phyloP scores from a whole-genome alignment of 2,888 invertebrate genomes.

The Carpatolechia fugitivella region DNA sequence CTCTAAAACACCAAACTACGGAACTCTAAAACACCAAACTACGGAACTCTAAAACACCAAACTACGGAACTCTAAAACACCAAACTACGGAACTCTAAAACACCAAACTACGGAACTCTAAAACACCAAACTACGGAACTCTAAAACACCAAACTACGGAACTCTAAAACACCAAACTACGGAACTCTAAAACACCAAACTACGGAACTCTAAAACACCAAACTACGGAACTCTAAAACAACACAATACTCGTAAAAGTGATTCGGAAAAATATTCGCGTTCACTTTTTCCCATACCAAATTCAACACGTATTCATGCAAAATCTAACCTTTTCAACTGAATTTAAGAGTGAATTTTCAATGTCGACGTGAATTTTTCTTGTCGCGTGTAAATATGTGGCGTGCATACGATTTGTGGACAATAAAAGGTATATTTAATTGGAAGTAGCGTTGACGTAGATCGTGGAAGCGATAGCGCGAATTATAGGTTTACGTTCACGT shows the following conservation, averaged over 20 bases:
- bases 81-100: too few relatives aligned
- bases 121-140: too few relatives aligned
- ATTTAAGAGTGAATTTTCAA: neutral
- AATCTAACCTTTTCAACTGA: neutral
- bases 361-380: neutral
- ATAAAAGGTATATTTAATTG: constrained; percentile 8
- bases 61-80: too few relatives aligned
- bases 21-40: too few relatives aligned
- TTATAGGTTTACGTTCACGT: neutral
- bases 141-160: too few relatives aligned
- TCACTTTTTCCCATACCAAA: constrained; percentile 11
- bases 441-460: constrained; percentile 4
- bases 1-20: too few relatives aligned
- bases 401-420: constrained; percentile 26
- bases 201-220: too few relatives aligned
- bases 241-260: neutral
- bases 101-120: too few relatives aligned
- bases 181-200: too few relatives aligned
- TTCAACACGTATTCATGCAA: constrained; percentile 7
- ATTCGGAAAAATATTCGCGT: constrained; percentile 16
- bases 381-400: constrained; percentile 30
- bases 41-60: too few relatives aligned
- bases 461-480: neutral
- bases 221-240: neutral
- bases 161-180: too few relatives aligned